Evolutionary conservation across 1,140 invertebrate genomes (phyloP), one percentile per base, ranked within the genome.

Genomic region (Sarcophaga bullata): DNA sequence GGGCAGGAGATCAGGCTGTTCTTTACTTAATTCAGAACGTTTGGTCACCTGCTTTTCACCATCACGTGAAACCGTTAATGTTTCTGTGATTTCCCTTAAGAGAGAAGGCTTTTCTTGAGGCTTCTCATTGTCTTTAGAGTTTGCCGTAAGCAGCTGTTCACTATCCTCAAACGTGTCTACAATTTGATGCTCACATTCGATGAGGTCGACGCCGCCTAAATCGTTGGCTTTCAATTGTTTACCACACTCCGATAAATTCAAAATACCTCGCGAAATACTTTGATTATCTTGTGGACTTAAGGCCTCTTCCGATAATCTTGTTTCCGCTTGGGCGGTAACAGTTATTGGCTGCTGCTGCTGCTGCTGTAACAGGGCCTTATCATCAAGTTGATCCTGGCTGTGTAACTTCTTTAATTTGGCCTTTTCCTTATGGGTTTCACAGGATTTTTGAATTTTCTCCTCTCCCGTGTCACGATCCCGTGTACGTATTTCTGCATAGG

Each of bases 171-270:
- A 89, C 13, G 84, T 85, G 19, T 89, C 87, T 73, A 86, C 84
- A 17, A 88, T 86, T 48, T 83, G 85, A 76, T 86, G 84, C 80
- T 89, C 88, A 80, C 86, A 88, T 46, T 89, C 88, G 78, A 87
- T 86, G n/a, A 83, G 85, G 54, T 86, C 73, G 13, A 84, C 83
- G 9, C 75, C 85, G 15, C 86, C 84, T 50, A 83, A 83, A 13
- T 76, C 75, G 19, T 80, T 84, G 49, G 84, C 83, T 84, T 84
- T 83, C 84, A 87, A 82, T 87, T 89, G 87, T 80, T 89, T 89
- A 84, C 88, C 88, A 85, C 88, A 85, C 86, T 89, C 88, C 85
- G 88, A 89, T 89, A 89, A 86, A 84, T 86, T 89, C 88, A 89
- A 85, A 85, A 85, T 89, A 89, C 88, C 88, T 82, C 84, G 83